These are phyloP conservation scores for Hycleus phaleratus DNA, from an alignment of 1,140 invertebrate species.

Conservation along the genomic window DNA sequence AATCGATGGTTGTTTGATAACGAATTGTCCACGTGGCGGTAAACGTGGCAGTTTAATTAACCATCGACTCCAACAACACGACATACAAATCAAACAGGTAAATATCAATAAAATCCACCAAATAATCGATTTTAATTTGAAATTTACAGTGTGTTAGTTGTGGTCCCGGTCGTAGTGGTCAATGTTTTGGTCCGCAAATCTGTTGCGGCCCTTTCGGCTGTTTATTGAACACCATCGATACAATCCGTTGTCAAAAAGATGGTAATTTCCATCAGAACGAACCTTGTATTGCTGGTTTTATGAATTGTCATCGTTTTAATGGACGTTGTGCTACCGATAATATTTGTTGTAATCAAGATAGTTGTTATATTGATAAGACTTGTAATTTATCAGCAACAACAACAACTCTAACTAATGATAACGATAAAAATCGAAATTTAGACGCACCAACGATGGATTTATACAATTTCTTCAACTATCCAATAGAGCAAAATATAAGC, in stretches of 20 bases:
- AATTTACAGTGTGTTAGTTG: conserved; percentile 43
- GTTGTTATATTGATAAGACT: too few species aligned
- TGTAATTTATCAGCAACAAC: too few species aligned
- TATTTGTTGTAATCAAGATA: conserved; percentile 49
- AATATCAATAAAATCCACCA: conserved; percentile 1
- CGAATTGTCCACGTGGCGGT: conserved; percentile 48
- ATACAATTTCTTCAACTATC: conserved; percentile 7
- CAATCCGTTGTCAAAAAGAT: conserved; percentile 41
- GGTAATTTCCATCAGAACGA: conserved; percentile 40
- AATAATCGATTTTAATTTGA: not conserved
- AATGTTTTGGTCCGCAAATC: conserved; percentile 48
- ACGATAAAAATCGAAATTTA: too few species aligned
- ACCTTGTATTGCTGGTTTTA: conserved; percentile 45
- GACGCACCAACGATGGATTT: not conserved
- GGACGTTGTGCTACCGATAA: conserved; percentile 46
- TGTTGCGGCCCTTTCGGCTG: conserved; percentile 49
- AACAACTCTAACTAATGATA: too few species aligned
- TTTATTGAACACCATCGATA: conserved; percentile 44
- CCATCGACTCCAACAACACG: not conserved
- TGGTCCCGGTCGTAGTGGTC: conserved; percentile 43
- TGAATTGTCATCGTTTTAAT: conserved; percentile 45
- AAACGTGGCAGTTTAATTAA: conserved; percentile 38
- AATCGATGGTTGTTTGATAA: conserved; percentile 43
- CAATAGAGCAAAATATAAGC: too few species aligned
- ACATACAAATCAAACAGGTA: conserved; percentile 31